Evolutionary conservation across 2,797 vertebrate species (phyloP).

Genomic region (Sebastes hubbsi): DNA sequence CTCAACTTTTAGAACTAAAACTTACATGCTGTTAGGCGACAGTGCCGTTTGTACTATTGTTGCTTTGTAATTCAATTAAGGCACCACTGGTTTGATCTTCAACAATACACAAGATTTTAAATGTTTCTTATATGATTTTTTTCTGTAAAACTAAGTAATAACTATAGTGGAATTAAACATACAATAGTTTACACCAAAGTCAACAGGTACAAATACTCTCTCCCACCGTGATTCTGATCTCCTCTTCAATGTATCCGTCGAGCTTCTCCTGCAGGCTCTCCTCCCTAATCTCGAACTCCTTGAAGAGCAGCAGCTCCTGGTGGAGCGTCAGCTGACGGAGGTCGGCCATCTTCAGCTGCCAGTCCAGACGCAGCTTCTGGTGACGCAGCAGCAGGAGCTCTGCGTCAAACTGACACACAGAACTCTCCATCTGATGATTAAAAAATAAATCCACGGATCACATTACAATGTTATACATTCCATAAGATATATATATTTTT

Average conservation of each 20-base stretch:
- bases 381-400: constrained; percentile 85
- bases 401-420: constrained; percentile 84
- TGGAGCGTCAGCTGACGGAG: constrained; percentile 85
- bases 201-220: neutral
- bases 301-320: constrained; percentile 90
- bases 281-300: constrained; percentile 88
- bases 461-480: neutral
- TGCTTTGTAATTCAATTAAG: neutral
- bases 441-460: neutral
- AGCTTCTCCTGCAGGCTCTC: constrained; percentile 83
- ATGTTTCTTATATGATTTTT: neutral
- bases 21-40: no score
- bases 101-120: neutral
- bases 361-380: constrained; percentile 86
- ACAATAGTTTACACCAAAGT: neutral
- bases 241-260: constrained; percentile 73
- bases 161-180: neutral
- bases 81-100: neutral
- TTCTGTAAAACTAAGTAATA: neutral
- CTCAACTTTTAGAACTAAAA: neutral
- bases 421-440: constrained; percentile 81
- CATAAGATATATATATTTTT: neutral
- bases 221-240: constrained; percentile 80
- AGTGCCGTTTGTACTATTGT: no score
- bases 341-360: constrained; percentile 88